Evolutionary conservation across 2,113 vertebrate species (phyloP), one percentile per base, ranked within the genome.

Genomic region (Patagioenas fasciata): DNA sequence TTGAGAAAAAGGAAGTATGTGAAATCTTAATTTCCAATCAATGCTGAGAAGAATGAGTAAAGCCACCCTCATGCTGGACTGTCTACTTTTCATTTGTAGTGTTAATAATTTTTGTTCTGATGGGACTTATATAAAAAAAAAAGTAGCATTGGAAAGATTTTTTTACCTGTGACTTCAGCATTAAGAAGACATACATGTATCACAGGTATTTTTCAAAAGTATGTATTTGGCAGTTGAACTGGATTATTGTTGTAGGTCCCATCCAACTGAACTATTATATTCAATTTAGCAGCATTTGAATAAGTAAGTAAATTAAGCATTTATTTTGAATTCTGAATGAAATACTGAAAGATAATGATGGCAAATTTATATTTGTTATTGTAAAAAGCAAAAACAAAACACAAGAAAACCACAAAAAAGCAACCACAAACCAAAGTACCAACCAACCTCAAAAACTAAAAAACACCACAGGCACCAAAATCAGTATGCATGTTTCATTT

Each of bases 91-190:
- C 17, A 23, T 47, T 70, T 66, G 13, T 58, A n/a, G 6, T 36
- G 15, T 28, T 89, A 21, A 5, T 78, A 24, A 36, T 31, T 85
- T 87, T 85, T 91, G 19, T 71, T 80, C 21, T 12, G 34, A 1
- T 56, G 1, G 0, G 10, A 67, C 23, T 58, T 71, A 10, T 1
- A 5, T 31, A 56, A 92, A 91, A 44, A 1, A 1, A 0, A 2
- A 10, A 8, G n/a, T 29, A 10, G 10, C 10, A 25, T 58, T 34
- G 6, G 16, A 23, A 85, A 60, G n/a, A 20, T 40, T 67, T 61
- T 40, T 40, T 40, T 40, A 9, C 17, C 8, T 88, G 8, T 56
- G 18, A 24, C 18, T 85, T 89, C 2, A 8, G 1, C 4, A 9
- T 64, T 61, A 36, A 38, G 61, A 56, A 23, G 8, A 4, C 20